Base-by-base conservation (phyloP, 37 sponge, comb jelly and placozoan genomes). In the Amphimedon queenslandica region DNA sequence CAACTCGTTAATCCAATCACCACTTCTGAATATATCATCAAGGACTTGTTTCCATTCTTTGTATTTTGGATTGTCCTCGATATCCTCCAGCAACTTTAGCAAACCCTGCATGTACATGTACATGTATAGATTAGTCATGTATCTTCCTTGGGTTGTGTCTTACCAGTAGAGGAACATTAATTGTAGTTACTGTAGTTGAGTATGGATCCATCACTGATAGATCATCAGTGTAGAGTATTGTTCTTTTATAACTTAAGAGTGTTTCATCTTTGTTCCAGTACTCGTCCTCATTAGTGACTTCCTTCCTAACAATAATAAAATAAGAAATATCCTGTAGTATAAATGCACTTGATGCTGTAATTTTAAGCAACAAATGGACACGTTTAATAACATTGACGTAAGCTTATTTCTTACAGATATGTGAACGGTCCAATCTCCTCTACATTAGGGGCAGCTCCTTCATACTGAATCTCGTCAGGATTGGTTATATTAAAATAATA, bases 401-500 rank as follows among this genome's bases (percentile, higher is more conserved):
- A n/a, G n/a, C n/a, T n/a, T n/a, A n/a, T n/a, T n/a, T n/a, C 76
- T 41, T 77, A 87, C 88, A 67, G 58, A 75, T 87, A 94, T 0
- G 57, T 51, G 57, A 82, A 94, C 4, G 94, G 94, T 16, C 94
- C 94, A 33, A 86, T 39, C 24, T 89, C 77, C 27, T 71, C 64
- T 2, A 94, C 56, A 6, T 57, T 57, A 3, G 87, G 81, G 55
- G 71, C 78, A 28, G 84, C 88, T 0, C 77, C 77, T 3, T 60
- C 27, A n/a, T 75, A 55, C 30, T 47, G 31, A 1, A 86, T 71
- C 20, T 86, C 84, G 6, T 86, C 56, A 24, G 75, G 69, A 63
- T 94, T 94, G 36, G 64, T 89, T 35, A 94, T 36, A 67, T 78
- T 80, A 58, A 88, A 94, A 57, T 90, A 81, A 40, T 76, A 79